Evolutionary conservation across 2,797 vertebrate genomes (phyloP).

Genomic region (Enteromius trimaculatus): DNA sequence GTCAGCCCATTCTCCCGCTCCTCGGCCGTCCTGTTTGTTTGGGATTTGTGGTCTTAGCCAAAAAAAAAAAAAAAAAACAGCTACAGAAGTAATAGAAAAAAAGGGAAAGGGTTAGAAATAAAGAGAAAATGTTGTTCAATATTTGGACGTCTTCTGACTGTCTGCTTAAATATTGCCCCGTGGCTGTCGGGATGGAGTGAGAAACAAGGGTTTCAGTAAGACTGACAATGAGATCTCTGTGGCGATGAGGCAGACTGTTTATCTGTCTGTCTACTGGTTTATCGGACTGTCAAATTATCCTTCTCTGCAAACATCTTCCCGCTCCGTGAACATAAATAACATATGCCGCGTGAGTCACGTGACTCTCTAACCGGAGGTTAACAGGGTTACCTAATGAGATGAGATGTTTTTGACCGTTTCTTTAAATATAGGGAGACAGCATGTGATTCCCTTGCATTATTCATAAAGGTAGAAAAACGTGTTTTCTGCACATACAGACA

Average conservation of each 20-base stretch:
- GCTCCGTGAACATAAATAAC: slow-evolving; percentile 78
- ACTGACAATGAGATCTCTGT: slow-evolving; percentile 86
- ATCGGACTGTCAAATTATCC: slow-evolving; percentile 88
- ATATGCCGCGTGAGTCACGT: slow-evolving; percentile 68
- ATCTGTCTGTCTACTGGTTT: slow-evolving; percentile 86
- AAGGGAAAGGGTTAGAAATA: slow-evolving; percentile 66
- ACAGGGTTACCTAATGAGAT: slow-evolving; percentile 54
- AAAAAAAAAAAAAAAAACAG: slow-evolving; percentile 65
- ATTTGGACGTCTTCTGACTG: slow-evolving; percentile 84
- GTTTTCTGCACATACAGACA: slow-evolving; percentile 16
- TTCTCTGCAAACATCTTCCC: slow-evolving; percentile 81
- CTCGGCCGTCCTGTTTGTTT: slow-evolving; percentile 63
- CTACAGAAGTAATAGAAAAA: slow-evolving; percentile 44
- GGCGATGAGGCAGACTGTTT: slow-evolving; percentile 80
- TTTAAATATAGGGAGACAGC: slow-evolving; percentile 39
- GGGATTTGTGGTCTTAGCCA: slow-evolving; percentile 62
- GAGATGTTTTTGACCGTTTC: slow-evolving; percentile 48
- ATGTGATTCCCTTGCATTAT: slow-evolving; percentile 43
- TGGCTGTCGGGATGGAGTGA: slow-evolving; percentile 78
- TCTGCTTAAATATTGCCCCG: slow-evolving; percentile 85
- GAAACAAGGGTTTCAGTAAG: slow-evolving; percentile 82
- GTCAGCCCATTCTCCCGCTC: slow-evolving; percentile 64
- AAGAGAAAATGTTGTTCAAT: slow-evolving; percentile 82
- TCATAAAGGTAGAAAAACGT: slow-evolving; percentile 4
- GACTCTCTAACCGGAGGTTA: slow-evolving; percentile 62